Evolutionary conservation across 2,888 invertebrate genomes (phyloP), one percentile per base, ranked within the genome.

Genomic region (Ichneumon xanthorius): DNA sequence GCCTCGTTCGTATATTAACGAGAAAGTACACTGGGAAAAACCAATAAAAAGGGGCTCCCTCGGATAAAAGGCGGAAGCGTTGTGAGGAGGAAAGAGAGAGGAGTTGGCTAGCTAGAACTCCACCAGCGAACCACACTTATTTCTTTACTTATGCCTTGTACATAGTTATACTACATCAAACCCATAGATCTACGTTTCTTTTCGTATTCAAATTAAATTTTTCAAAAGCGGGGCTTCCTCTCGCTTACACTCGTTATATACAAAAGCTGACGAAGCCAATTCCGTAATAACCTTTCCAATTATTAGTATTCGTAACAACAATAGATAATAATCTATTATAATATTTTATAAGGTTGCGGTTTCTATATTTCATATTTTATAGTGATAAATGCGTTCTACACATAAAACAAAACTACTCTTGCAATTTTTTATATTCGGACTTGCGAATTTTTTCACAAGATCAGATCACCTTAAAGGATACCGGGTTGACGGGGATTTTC

Each of bases 171-270:
- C 58, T 14, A 11, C 26, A 26, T 58, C 26, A 26, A 58, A 22
- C 26, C 11, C 26, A 58, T 26, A 11, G 58, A 71, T 11, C 48
- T 58, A 26, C 75, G 61, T 71, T 85, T 80, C 40, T 14, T 86
- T 83, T 55, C 37, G 63, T 58, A 79, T 85, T 67, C 40, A 76
- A 86, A 87, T 79, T 75, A 86, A 84, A 80, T 58, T 58, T 77
- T 65, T 40, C 73, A 63, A 73, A 63, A 80, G 22, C 76, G 67
- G 22, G 53, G 22, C 33, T 55, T 61, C 76, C 76, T 58, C 33
- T 19, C 40, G 6, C 50, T 50, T 30, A 5, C 19, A 16, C n/a
- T 50, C 19, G 3, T 58, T 11, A 0, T 58, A 4, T 58, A 11
- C 22, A 22, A 9, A 22, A 45, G 16, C 45, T 14, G 45, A 45